Evolutionary conservation across 2,113 vertebrate species (phyloP).

Genomic region (Callocephalon fimbriatum): DNA sequence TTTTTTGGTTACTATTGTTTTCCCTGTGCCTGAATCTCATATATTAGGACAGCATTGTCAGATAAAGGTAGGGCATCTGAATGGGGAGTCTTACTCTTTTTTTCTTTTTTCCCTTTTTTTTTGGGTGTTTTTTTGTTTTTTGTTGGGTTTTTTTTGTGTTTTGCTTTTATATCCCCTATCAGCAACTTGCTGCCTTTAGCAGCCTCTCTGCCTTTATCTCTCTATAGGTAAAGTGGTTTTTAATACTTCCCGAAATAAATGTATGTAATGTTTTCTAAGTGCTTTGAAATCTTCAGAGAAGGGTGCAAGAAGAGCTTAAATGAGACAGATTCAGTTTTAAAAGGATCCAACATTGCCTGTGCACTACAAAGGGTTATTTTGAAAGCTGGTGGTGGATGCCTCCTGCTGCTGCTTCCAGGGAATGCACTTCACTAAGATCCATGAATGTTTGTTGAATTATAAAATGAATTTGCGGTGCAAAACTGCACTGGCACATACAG

Average conservation of each 20-base stretch:
- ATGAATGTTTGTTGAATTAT: not conserved
- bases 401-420: not conserved
- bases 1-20: not conserved
- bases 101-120: fast-evolving
- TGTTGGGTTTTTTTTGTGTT: not conserved
- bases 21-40: not conserved
- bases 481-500: not conserved
- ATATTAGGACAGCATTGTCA: not conserved
- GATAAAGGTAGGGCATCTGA: not conserved
- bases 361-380: not conserved
- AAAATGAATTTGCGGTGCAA: not conserved
- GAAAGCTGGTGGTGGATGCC: not conserved
- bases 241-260: not conserved
- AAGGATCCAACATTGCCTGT: not conserved
- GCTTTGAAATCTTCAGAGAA: not conserved
- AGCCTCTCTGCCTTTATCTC: not conserved
- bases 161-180: fast-evolving
- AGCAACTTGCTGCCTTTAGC: not conserved
- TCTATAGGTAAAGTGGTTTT: not conserved
- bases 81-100: not conserved
- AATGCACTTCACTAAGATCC: not conserved
- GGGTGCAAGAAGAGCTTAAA: not conserved
- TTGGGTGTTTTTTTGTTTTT: not conserved
- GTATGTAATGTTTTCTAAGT: not conserved
- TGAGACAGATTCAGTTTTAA: not conserved